Percentiles rank a stretch among this genome's conserved stretches.
Evolutionary conservation across 2,888 invertebrate genomes (phyloP).

Genomic region (Amitus sp.): DNA sequence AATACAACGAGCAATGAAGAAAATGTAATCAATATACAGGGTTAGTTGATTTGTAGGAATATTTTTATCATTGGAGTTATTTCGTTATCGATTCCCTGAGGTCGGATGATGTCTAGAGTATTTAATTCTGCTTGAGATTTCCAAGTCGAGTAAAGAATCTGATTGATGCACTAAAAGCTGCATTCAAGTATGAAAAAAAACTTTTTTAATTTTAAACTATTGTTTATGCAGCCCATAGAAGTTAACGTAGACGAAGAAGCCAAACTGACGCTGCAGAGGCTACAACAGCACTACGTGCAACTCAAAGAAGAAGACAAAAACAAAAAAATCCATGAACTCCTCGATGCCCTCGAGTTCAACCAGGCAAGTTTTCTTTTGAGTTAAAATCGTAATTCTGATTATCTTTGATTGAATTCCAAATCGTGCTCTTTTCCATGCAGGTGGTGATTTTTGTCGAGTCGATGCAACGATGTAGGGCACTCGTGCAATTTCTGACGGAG

Average conservation of each 20-base stretch:
- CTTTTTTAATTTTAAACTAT: constrained; percentile 48
- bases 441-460: constrained; percentile 99
- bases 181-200: constrained; percentile 45
- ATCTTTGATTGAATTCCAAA: too few species aligned
- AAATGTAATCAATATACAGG: too few species aligned
- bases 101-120: neutral
- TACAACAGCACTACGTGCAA: constrained; percentile 99
- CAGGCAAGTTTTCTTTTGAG: constrained; percentile 88
- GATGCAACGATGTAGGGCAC: constrained; percentile 96
- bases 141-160: constrained; percentile 20
- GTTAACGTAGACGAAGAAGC: constrained; percentile 99
- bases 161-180: too few species aligned
- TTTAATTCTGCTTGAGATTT: neutral
- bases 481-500: constrained; percentile 93
- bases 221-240: constrained; percentile 92
- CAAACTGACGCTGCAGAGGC: constrained; percentile 96
- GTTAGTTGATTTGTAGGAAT: too few species aligned
- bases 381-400: too few species aligned
- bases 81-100: neutral
- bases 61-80: neutral
- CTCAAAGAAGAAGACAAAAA: constrained; percentile 99
- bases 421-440: too few species aligned
- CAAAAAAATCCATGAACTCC: constrained; percentile 96
- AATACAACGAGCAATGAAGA: too few species aligned
- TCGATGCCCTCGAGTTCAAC: constrained; percentile 98